A percentile compares a stretch with the other conserved stretches of the same genome.
phyloP scores from a whole-genome alignment of 2,113 vertebrate genomes.

The Oplegnathus fasciatus region DNA sequence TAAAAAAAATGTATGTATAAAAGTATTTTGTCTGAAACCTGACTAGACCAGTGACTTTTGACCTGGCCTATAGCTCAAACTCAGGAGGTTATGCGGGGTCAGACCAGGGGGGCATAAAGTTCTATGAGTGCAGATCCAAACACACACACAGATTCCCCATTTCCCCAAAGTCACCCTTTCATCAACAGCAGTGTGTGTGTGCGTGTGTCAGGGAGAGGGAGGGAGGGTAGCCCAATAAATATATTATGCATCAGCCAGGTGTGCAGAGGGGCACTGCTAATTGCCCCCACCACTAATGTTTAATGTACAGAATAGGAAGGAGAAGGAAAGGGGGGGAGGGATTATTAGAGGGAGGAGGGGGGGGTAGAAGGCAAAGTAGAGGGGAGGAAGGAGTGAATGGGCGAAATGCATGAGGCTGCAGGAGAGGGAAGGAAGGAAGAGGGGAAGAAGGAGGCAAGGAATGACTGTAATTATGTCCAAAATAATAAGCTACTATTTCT shows the following conservation, averaged over 20 bases:
- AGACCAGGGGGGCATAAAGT: conserved; percentile 27
- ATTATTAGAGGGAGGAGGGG: not conserved
- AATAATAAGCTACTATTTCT: conserved; percentile 2
- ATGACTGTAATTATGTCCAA: not conserved
- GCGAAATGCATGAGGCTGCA: conserved; percentile 12
- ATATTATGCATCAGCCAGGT: conserved; percentile 86
- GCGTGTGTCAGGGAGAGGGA: conserved; percentile 48
- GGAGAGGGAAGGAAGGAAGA: not conserved
- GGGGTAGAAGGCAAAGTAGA: conserved; percentile 2
- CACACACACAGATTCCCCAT: conserved; percentile 29
- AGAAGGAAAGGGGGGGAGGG: conserved; percentile 27
- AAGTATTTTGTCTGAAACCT: conserved; percentile 4
- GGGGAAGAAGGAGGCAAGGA: not conserved
- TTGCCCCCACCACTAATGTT: conserved; percentile 88
- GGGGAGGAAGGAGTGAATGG: not conserved
- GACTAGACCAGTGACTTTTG: conserved; percentile 44
- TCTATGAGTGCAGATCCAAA: conserved; percentile 2
- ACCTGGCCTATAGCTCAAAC: conserved; percentile 26
- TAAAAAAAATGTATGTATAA: too few relatives aligned
- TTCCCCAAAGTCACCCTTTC: conserved; percentile 57
- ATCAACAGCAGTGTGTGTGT: conserved; percentile 50
- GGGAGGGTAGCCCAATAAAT: conserved; percentile 74
- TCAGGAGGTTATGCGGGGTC: conserved; percentile 44
- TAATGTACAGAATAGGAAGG: conserved; percentile 82
- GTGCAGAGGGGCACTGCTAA: conserved; percentile 81